These are phyloP conservation scores for Tenodera sinensis DNA, from an alignment of 2,888 invertebrate genomes.

Conservation along the genomic window DNA sequence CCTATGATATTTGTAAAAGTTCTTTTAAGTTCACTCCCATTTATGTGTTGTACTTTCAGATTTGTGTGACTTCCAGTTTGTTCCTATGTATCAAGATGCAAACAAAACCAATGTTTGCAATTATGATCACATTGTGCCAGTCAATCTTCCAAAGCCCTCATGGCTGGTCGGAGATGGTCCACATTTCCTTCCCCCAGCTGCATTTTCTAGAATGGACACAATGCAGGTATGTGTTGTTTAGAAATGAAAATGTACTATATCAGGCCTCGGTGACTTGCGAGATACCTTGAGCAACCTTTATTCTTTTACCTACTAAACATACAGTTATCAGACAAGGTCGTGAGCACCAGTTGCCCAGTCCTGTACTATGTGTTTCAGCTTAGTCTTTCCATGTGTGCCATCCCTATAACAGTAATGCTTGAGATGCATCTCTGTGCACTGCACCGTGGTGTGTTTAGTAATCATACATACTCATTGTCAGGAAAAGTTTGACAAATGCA, in stretches of 20 bases:
- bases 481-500: no score
- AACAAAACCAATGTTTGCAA: slow-evolving; percentile 52
- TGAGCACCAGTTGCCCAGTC: no score
- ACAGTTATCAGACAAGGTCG: no score
- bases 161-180: slow-evolving; percentile 60
- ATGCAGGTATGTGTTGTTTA: slow-evolving; percentile 37
- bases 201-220: slow-evolving; percentile 74
- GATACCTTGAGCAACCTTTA: no score
- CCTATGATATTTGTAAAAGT: no score
- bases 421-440: no score
- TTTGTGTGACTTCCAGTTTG: slow-evolving; percentile 87
- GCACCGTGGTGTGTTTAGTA: no score
- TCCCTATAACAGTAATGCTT: no score
- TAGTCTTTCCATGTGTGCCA: no score
- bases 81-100: slow-evolving; percentile 59
- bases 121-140: slow-evolving; percentile 61
- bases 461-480: no score
- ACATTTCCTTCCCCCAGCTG: slow-evolving; percentile 69
- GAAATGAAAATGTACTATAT: slow-evolving; percentile 40
- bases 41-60: slow-evolving; percentile 51
- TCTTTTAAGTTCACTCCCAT: neutral
- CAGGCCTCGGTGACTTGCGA: no score
- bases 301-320: no score
- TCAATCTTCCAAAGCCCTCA: slow-evolving; percentile 49
- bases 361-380: neutral